Evolutionary conservation across 2,113 vertebrate genomes (phyloP), one percentile per base, ranked within the genome.

Genomic region (Paramormyrops kingsleyae): DNA sequence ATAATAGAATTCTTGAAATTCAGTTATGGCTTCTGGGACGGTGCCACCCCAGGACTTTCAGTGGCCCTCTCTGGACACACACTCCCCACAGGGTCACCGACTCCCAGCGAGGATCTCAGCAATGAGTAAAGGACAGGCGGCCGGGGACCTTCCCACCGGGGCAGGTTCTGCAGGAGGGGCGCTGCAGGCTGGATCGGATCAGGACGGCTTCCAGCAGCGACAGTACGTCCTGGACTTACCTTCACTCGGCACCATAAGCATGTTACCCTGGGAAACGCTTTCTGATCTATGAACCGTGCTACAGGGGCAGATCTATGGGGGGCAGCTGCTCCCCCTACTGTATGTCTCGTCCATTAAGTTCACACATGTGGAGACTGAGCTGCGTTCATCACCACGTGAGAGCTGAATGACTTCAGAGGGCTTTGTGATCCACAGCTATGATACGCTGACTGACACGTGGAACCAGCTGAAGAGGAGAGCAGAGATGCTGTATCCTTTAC

Each of bases 401-500:
- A 35, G 31, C 44, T 21, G 86, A 88, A 15, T 62, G 24, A 42
- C 21, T 62, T 56, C 53, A 35, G 9, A 87, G 35, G 6, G 35
- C 15, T 56, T 56, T 62, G 87, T 88, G 8, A 27, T 88, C 53
- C 35, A 35, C 88, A 94, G 93, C 74, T 91, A 93, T 52, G 90
- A 92, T 0, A 53, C 21, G 5, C 86, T 94, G 84, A 92, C 89
- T 46, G 89, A 93, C 46, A 90, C 89, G 21, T 90, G 92, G n/a
- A 88, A 53, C 59, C 12, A 70, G 12, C 90, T 93, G 49, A 93
- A 91, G 89, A 94, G n/a, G 77, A 92, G 39, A 74, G 87, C 56
- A 52, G 90, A 91, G 87, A 52, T 90, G 59, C 85, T 92, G 93
- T 94, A 94, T 94, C 93, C 92, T 91, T 93, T 88, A 31, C 49